Evolutionary conservation across 2,888 invertebrate genomes (phyloP).

Genomic region (Ecdyonurus torrentis): DNA sequence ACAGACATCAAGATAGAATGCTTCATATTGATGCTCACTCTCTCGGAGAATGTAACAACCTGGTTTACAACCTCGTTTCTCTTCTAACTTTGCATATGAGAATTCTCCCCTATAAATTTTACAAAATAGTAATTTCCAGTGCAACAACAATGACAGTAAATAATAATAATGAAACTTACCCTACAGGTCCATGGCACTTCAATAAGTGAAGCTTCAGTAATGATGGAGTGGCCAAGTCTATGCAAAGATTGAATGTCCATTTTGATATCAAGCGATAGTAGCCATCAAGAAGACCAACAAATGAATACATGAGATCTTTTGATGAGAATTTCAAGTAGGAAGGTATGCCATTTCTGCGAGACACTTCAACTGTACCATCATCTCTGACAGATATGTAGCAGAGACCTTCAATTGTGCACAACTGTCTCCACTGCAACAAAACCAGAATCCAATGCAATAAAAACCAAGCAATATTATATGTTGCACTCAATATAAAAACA

Average conservation of each 20-base stretch:
- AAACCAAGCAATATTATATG: not conserved
- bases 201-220: conserved; percentile 49
- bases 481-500: too few species aligned
- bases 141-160: too few species aligned
- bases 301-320: conserved; percentile 49
- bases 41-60: conserved; percentile 72
- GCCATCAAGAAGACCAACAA: conserved; percentile 67
- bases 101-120: conserved; percentile 48
- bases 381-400: conserved; percentile 57
- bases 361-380: conserved; percentile 57
- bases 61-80: conserved; percentile 52
- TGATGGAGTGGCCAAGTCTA: conserved; percentile 63
- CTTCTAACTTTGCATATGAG: conserved; percentile 66
- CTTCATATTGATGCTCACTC: conserved; percentile 61
- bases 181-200: conserved; percentile 82
- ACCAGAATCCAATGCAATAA: too few species aligned
- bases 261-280: conserved; percentile 75
- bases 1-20: conserved; percentile 68
- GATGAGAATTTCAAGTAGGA: conserved; percentile 53
- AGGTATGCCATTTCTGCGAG: conserved; percentile 59
- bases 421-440: conserved; percentile 44
- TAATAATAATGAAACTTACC: conserved; percentile 36
- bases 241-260: conserved; percentile 82
- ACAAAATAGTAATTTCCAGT: not conserved
- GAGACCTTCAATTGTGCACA: conserved; percentile 68